Conservation (phyloP, 1,140 invertebrate genomes). For the Andricus grossulariae region DNA sequence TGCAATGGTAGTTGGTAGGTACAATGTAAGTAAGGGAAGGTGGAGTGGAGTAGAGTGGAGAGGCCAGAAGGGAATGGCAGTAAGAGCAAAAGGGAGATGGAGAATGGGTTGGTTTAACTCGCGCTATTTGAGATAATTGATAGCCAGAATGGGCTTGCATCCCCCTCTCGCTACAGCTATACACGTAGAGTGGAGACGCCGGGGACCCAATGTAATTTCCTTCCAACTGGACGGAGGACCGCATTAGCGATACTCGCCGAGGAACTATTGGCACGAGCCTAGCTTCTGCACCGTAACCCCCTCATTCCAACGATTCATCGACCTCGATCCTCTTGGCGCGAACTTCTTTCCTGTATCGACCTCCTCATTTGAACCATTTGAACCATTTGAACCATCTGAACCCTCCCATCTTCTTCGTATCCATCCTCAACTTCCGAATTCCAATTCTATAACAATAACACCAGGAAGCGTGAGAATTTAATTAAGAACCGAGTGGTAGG, state of each 20-base stretch:
- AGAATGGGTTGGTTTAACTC: slow-evolving; percentile 65
- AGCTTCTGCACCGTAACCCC: slow-evolving; percentile 34
- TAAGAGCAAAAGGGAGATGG: slow-evolving; percentile 8
- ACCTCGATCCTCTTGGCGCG: not conserved
- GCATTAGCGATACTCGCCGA: slow-evolving; percentile 59
- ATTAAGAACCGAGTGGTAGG: too few species aligned
- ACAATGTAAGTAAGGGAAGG: not conserved
- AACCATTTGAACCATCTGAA: not conserved
- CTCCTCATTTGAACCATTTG: not conserved
- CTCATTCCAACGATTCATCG: not conserved
- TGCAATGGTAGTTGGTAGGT: not conserved
- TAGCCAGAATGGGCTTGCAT: slow-evolving; percentile 58
- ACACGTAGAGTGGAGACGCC: slow-evolving; percentile 32
- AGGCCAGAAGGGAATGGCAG: not conserved
- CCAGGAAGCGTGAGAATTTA: not conserved
- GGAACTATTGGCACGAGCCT: slow-evolving; percentile 42
- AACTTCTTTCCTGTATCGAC: not conserved
- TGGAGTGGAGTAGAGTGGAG: not conserved
- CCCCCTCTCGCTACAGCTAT: slow-evolving; percentile 39
- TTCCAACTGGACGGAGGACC: slow-evolving; percentile 59
- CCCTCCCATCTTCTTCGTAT: not conserved
- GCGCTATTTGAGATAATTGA: slow-evolving; percentile 68
- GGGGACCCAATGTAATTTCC: slow-evolving; percentile 59
- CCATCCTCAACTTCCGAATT: not conserved
- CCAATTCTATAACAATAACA: not conserved